A percentile compares a stretch with the other conserved stretches of the same genome.
These are phyloP conservation scores for Artibeus jamaicensis DNA, from an alignment of 2,797 vertebrate genomes.

Conservation along the genomic window DNA sequence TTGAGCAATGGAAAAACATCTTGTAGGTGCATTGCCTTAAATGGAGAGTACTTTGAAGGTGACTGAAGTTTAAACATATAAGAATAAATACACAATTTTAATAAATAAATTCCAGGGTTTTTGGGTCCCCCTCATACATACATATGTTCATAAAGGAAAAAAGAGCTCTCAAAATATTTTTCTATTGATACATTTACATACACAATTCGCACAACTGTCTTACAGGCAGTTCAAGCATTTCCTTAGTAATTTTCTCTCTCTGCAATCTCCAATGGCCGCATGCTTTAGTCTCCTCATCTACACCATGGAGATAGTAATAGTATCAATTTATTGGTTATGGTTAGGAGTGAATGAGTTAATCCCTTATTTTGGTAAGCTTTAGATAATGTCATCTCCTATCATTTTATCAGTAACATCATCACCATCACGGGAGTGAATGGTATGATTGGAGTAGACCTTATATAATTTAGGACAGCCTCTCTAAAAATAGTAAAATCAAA, in stretches of 20 bases:
- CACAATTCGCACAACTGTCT: too few species aligned
- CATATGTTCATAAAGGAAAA: not conserved
- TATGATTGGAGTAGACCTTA: not conserved
- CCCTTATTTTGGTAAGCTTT: not conserved
- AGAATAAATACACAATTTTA: not conserved
- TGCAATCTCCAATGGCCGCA: accelerated
- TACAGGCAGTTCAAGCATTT: accelerated
- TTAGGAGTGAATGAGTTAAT: too few species aligned
- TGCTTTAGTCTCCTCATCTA: not conserved
- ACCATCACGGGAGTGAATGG: not conserved
- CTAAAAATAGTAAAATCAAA: not conserved
- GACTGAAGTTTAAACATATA: not conserved
- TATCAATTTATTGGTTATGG: not conserved
- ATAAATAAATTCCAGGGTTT: not conserved
- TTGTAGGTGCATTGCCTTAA: not conserved
- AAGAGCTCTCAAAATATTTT: not conserved
- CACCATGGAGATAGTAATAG: accelerated
- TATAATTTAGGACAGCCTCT: not conserved
- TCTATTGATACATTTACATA: too few species aligned
- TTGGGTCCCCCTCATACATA: not conserved
- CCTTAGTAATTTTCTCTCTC: not conserved
- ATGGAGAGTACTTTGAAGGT: not conserved
- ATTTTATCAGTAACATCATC: not conserved
- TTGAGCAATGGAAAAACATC: not conserved
- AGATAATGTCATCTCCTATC: not conserved